Evolutionary conservation across 2,113 vertebrate species (phyloP).

Genomic region (Ariopsis seemanni): DNA sequence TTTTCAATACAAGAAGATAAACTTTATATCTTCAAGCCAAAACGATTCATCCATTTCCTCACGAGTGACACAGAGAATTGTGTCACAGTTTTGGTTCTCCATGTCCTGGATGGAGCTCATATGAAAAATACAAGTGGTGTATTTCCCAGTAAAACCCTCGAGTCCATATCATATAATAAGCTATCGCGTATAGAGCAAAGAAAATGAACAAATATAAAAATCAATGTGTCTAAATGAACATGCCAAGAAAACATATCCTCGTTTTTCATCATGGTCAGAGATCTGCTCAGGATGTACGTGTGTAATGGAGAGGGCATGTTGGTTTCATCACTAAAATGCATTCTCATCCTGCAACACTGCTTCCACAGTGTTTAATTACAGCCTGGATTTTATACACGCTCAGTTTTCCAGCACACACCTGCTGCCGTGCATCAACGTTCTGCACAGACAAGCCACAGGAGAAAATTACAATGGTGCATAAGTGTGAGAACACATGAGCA

Average conservation of each 20-base stretch:
- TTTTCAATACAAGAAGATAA: too few relatives aligned
- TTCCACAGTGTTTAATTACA: conserved; percentile 39
- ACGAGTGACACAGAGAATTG: too few relatives aligned
- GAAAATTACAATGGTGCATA: neutral
- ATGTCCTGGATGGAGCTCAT: too few relatives aligned
- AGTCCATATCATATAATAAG: too few relatives aligned
- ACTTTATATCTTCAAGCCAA: too few relatives aligned
- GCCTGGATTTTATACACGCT: conserved; percentile 13
- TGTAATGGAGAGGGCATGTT: neutral
- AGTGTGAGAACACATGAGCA: neutral
- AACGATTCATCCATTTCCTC: too few relatives aligned
- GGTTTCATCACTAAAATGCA: neutral
- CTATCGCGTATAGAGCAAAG: neutral
- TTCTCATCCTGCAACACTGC: conserved; percentile 35
- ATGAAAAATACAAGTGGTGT: too few relatives aligned
- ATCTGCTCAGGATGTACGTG: neutral
- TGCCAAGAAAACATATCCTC: neutral
- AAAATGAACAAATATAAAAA: too few relatives aligned
- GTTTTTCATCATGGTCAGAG: neutral
- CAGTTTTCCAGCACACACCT: conserved; percentile 25
- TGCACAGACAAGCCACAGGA: neutral
- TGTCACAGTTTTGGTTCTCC: too few relatives aligned
- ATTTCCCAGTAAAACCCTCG: too few relatives aligned
- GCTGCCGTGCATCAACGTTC: neutral
- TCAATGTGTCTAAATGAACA: neutral